Evolutionary conservation across 2,888 invertebrate species (phyloP), one percentile per base, ranked within the genome.

Genomic region (Prenolepis imparis): DNA sequence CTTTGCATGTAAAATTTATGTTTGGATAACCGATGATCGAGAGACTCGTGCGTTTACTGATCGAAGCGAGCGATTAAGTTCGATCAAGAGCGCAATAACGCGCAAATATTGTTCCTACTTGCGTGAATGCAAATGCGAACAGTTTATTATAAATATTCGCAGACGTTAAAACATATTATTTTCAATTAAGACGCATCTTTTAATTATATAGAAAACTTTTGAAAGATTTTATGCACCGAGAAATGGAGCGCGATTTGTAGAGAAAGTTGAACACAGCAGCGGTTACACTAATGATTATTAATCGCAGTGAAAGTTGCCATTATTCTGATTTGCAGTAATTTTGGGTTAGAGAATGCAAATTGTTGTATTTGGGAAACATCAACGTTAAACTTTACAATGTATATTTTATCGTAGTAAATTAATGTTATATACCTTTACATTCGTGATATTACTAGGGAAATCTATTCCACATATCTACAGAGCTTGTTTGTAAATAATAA

Each of bases 201-300:
- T 78, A 78, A 72, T 78, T 78, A 59, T 18, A 57, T 78, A 72
- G 78, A 78, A 70, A 78, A 78, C 78, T 78, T 78, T 70, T 57
- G 41, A 70, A 70, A 78, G 72, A 78, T 70, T 78, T 78, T 78
- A 78, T 78, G 72, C 21, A 70, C 72, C 57, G 72, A 78, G 78
- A 78, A 78, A 78, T 78, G 72, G 78, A 78, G 78, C 78, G 78
- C 78, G 44, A 70, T 78, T 78, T 72, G 78, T 70, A 21, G 78
- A 57, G 78, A 78, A 72, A 78, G 78, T 78, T 68, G 57, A 41
- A 70, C 44, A 72, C 78, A 72, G 57, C 32, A 41, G 57, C 41
- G 78, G 72, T 78, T 78, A 59, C 78, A 44, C 78, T 78, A 78
- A 78, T 78, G 72, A 59, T 78, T 78, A 78, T 78, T 70, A 78